Evolutionary conservation across 1,140 invertebrate species (phyloP).

Genomic region (Choristoneura fumiferana): DNA sequence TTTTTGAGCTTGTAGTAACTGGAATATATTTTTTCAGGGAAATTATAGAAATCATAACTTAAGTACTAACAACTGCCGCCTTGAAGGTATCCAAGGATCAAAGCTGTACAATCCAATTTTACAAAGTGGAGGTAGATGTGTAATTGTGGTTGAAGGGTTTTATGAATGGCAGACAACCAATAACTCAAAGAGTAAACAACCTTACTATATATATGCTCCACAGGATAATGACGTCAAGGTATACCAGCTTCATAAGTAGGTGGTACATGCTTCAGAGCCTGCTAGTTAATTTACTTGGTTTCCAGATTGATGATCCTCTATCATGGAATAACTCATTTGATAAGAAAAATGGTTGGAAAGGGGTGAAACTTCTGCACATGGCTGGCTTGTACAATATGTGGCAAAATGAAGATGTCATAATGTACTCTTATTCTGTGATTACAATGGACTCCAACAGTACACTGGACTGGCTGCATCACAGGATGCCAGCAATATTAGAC

Average conservation of each 20-base stretch:
- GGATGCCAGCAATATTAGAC: conserved; percentile 88
- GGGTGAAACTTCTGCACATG: conserved; percentile 84
- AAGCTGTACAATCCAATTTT: conserved; percentile 84
- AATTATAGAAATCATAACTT: conserved; percentile 83
- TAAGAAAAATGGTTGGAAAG: conserved; percentile 80
- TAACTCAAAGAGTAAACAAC: conserved; percentile 82
- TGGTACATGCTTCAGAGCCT: no score
- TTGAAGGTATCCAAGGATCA: conserved; percentile 85
- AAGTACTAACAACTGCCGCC: conserved; percentile 89
- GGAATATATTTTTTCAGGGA: conserved; percentile 78
- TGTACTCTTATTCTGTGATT: conserved; percentile 88
- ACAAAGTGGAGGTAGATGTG: conserved; percentile 85
- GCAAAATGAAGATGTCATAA: conserved; percentile 79
- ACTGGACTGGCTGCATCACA: conserved; percentile 87
- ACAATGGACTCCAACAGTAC: conserved; percentile 87
- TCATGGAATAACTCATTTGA: conserved; percentile 78
- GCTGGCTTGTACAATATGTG: conserved; percentile 88
- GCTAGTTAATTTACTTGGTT: no score
- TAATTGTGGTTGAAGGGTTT: conserved; percentile 89
- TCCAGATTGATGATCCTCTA: conserved; percentile 79
- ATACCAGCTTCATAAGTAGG: no score
- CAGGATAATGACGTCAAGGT: conserved; percentile 74
- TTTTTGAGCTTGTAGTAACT: not conserved
- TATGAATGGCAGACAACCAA: conserved; percentile 92
- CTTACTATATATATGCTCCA: conserved; percentile 87